Evolutionary conservation across 1,140 invertebrate species (phyloP), one percentile per base, ranked within the genome.

Genomic region (Luehdorfia chinensis): DNA sequence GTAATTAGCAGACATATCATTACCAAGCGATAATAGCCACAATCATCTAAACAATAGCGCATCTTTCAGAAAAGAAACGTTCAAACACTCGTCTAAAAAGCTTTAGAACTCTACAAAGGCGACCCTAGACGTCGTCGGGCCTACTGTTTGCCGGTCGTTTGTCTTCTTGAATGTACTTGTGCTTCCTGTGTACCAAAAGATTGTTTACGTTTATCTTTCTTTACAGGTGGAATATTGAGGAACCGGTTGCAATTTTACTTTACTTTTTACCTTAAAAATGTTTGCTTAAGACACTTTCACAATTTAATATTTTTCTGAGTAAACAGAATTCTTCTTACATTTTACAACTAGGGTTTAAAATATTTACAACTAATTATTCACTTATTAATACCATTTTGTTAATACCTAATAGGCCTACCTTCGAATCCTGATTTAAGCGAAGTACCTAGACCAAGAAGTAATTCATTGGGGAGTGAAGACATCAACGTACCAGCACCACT

Each of bases 361-460:
- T n/a, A n/a, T n/a, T n/a, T n/a, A n/a, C n/a, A n/a, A n/a, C n/a
- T n/a, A n/a, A n/a, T n/a, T n/a, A n/a, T n/a, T n/a, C n/a, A n/a
- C n/a, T n/a, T n/a, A n/a, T n/a, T n/a, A n/a, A n/a, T n/a, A n/a
- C n/a, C n/a, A n/a, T n/a, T n/a, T n/a, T n/a, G n/a, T n/a, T n/a
- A n/a, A n/a, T n/a, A n/a, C n/a, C n/a, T n/a, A n/a, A 9, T 13
- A 87, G 86, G 84, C 30, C 49, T 84, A 21, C 84, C 84, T 8
- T 88, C 86, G n/a, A 79, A 87, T 49, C 81, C 84, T 4, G 84
- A 88, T 47, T 56, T 88, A 2, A 77, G 66, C 28, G 72, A 69
- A 34, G 51, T 72, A 2, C 34, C 73, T 1, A 55, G 84, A 37
- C 80, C 75, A 1, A 64, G 86, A 59, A 86, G 80, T 63, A 87